phyloP scores from a whole-genome alignment of 2,888 invertebrate species.

The Agrypnus murinus region DNA sequence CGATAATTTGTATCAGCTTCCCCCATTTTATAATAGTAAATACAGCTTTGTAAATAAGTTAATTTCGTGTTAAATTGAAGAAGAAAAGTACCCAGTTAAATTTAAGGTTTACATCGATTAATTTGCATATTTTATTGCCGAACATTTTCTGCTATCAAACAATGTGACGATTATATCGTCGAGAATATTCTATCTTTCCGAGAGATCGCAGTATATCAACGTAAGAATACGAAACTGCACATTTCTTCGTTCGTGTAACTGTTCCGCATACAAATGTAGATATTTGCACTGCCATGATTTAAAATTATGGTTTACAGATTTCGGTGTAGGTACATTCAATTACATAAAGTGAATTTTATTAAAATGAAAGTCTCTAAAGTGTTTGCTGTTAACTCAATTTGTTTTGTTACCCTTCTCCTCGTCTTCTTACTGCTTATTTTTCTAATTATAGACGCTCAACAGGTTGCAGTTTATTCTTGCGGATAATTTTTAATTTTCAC shows the following conservation, averaged over 20 bases:
- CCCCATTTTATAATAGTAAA: too few relatives aligned
- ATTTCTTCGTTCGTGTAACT: conserved; percentile 48
- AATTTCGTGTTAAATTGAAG: too few relatives aligned
- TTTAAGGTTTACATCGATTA: conserved; percentile 22
- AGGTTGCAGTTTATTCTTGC: conserved; percentile 61
- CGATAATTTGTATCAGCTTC: too few relatives aligned
- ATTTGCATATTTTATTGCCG: conserved; percentile 28
- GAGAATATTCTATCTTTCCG: conserved; percentile 36
- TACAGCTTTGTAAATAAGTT: too few relatives aligned
- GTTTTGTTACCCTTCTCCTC: conserved; percentile 65
- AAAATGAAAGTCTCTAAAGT: conserved; percentile 67
- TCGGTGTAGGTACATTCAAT: conserved; percentile 51
- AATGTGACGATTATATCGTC: conserved; percentile 26
- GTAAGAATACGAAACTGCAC: conserved; percentile 44
- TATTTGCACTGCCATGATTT: conserved; percentile 59
- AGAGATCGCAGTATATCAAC: conserved; percentile 39
- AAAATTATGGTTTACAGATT: conserved; percentile 65
- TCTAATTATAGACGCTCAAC: conserved; percentile 60
- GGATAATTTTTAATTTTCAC: conserved; percentile 62
- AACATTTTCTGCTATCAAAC: conserved; percentile 18
- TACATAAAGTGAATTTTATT: conserved; percentile 58
- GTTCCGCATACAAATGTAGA: conserved; percentile 62
- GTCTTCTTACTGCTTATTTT: conserved; percentile 58
- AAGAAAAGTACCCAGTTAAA: conserved; percentile 18
- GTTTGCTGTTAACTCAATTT: conserved; percentile 69